Conservation (phyloP, 2,797 vertebrate genomes). For the Sebastiscus tertius region DNA sequence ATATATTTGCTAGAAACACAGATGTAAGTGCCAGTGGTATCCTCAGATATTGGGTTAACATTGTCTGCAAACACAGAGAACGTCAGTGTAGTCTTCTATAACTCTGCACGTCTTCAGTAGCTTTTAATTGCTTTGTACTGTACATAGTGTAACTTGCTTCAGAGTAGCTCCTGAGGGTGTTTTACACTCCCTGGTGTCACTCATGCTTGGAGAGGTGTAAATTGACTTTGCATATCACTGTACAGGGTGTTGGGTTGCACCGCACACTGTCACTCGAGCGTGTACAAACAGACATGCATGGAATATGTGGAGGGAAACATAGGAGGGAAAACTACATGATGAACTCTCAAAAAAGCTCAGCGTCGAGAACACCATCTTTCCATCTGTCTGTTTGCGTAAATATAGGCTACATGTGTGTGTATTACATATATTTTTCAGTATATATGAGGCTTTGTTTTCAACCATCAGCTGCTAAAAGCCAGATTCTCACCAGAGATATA, state of each 20-base stretch:
- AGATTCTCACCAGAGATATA: constrained; percentile 17
- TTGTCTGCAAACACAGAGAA: not conserved
- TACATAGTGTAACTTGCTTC: constrained; percentile 19
- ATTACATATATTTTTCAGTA: not conserved
- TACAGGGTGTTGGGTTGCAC: constrained; percentile 59
- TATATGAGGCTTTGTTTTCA: not conserved
- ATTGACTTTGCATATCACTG: constrained; percentile 70
- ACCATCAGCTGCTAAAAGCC: constrained; percentile 21
- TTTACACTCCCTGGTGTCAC: constrained; percentile 46
- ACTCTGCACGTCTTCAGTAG: not conserved
- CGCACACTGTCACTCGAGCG: constrained; percentile 62
- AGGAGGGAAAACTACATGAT: constrained; percentile 23
- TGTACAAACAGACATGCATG: constrained; percentile 71
- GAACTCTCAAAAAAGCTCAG: constrained; percentile 19
- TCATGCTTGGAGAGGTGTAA: constrained; percentile 61
- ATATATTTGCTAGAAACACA: not conserved
- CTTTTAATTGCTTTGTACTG: not conserved
- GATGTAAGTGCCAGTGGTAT: not conserved
- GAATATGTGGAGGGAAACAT: constrained; percentile 56
- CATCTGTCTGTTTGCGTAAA: constrained; percentile 11
- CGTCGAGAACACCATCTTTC: not conserved
- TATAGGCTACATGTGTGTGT: not conserved
- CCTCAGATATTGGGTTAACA: not conserved
- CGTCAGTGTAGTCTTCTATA: not conserved
- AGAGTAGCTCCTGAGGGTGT: constrained; percentile 31